phyloP scores from a whole-genome alignment of 64 coral and sea anemone genomes.

The Cladopsammia gracilis region DNA sequence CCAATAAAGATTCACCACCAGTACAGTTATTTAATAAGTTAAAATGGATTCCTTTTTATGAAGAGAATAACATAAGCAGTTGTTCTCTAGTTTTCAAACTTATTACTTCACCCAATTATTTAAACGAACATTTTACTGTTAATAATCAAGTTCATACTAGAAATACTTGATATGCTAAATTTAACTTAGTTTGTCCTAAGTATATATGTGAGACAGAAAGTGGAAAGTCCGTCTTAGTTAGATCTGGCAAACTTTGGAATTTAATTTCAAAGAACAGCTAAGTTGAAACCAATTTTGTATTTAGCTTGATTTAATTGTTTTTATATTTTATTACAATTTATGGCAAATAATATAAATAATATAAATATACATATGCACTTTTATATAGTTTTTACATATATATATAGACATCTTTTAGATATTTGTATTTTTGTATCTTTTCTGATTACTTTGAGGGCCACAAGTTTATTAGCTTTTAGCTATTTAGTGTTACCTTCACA shows the following conservation, averaged over 20 bases:
- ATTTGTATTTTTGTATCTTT: too few species aligned
- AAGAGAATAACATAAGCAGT: not conserved
- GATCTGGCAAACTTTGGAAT: constrained; percentile 8
- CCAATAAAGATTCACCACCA: not conserved
- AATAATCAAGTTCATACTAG: not conserved
- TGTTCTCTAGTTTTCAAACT: constrained; percentile 11
- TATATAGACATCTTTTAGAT: too few species aligned
- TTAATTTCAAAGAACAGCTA: not conserved
- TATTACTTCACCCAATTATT: constrained; percentile 36
- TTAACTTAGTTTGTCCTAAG: constrained; percentile 42
- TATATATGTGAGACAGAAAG: constrained; percentile 59
- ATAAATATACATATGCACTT: too few species aligned
- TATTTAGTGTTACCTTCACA: too few species aligned
- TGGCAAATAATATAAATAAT: too few species aligned
- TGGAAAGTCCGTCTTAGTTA: constrained; percentile 26
- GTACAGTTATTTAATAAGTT: not conserved
- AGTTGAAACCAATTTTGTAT: not conserved
- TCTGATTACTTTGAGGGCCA: too few species aligned
- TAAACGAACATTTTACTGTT: constrained; percentile 11
- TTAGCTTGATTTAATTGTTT: constrained; percentile 6
- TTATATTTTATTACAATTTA: too few species aligned
- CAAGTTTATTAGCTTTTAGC: too few species aligned
- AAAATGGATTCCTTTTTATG: constrained; percentile 23
- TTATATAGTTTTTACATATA: too few species aligned
- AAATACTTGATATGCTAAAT: not conserved